Evolutionary conservation across 2,113 vertebrate genomes (phyloP).

Genomic region (Myocastor coypus): DNA sequence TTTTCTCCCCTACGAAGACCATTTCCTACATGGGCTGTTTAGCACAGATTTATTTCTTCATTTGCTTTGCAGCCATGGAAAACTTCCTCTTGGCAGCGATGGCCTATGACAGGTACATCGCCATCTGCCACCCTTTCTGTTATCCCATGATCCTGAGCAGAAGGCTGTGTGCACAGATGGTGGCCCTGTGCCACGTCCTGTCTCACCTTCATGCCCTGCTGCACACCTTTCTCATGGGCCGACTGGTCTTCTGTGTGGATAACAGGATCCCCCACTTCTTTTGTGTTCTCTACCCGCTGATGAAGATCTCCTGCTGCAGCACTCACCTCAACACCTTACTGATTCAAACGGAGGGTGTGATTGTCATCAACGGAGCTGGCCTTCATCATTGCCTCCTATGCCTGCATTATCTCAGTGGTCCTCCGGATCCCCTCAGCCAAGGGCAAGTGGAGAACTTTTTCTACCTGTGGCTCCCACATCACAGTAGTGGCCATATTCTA

Average conservation of each 20-base stretch:
- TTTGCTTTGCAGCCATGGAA: slow-evolving; percentile 77
- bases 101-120: slow-evolving; percentile 76
- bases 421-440: slow-evolving; percentile 24
- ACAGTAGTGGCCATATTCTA: slow-evolving; percentile 71
- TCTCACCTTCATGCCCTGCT: slow-evolving; percentile 76
- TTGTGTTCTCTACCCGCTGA: slow-evolving; percentile 78
- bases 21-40: slow-evolving; percentile 76
- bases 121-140: slow-evolving; percentile 73
- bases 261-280: slow-evolving; percentile 79
- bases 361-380: slow-evolving; percentile 71
- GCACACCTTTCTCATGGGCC: slow-evolving; percentile 63
- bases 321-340: slow-evolving; percentile 70
- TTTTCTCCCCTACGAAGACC: slow-evolving; percentile 67
- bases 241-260: slow-evolving; percentile 71
- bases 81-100: slow-evolving; percentile 76
- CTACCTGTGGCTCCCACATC: not conserved
- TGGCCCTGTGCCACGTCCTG: slow-evolving; percentile 59
- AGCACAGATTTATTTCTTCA: slow-evolving; percentile 78
- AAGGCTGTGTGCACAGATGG: slow-evolving; percentile 57
- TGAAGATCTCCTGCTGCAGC: slow-evolving; percentile 75
- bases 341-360: slow-evolving; percentile 78
- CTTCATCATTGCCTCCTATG: slow-evolving; percentile 69
- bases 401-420: slow-evolving; percentile 57
- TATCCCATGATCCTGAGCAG: slow-evolving; percentile 62
- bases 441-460: slow-evolving; percentile 61